phyloP scores from a whole-genome alignment of 2,888 invertebrate species.

The Tenthredo mesomela region DNA sequence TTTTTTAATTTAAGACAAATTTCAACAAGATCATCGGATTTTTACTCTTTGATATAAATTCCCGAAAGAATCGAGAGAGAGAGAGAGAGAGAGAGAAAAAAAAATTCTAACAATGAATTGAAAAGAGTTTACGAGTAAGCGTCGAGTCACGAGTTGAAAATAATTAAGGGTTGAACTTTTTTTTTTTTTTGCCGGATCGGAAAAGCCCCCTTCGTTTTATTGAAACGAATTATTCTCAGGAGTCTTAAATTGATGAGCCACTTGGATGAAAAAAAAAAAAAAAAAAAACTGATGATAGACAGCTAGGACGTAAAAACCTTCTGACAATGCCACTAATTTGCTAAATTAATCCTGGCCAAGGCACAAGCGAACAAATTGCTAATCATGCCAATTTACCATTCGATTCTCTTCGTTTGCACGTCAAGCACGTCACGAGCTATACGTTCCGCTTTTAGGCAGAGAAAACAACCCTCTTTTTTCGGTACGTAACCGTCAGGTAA shows the following conservation, averaged over 20 bases:
- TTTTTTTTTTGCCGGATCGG: background rate
- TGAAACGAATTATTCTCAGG: background rate
- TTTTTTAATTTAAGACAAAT: background rate
- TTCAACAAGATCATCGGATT: background rate
- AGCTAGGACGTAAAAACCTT: slow-evolving; percentile 63
- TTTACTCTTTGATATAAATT: background rate
- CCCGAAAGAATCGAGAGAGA: background rate
- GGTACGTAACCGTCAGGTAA: background rate
- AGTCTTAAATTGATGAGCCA: slow-evolving; percentile 14
- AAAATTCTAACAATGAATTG: background rate
- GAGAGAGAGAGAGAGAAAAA: background rate
- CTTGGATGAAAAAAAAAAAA: background rate
- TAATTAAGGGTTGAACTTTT: slow-evolving; percentile 1
- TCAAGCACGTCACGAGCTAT: background rate
- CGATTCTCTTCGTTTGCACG: background rate
- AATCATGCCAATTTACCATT: slow-evolving; percentile 61
- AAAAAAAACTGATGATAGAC: slow-evolving; percentile 62
- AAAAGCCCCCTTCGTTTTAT: background rate
- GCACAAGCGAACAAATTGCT: slow-evolving; percentile 58
- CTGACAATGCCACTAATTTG: slow-evolving; percentile 45
- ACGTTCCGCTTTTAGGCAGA: slow-evolving; percentile 48
- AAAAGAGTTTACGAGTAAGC: background rate
- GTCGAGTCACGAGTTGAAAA: background rate
- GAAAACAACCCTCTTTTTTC: slow-evolving; percentile 51
- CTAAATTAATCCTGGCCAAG: slow-evolving; percentile 57